A percentile compares a stretch with the other conserved stretches of the same genome.
Conservation (phyloP, 2,797 vertebrate species). For the Intellagama lesueurii region DNA sequence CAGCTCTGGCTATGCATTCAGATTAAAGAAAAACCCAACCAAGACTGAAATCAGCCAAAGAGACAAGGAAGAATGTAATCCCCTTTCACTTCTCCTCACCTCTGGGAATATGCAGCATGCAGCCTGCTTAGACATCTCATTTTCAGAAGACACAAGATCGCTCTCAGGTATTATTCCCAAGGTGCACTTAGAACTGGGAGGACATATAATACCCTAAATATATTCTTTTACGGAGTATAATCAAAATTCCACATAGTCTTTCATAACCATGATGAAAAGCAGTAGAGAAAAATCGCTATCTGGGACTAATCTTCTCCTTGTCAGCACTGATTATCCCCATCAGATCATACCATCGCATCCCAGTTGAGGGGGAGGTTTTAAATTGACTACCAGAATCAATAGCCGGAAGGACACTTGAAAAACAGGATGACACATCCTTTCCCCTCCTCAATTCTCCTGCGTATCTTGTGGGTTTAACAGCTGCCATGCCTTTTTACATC, state of each 20-base stretch:
- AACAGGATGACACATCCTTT: slow-evolving; percentile 36
- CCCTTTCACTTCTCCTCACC: slow-evolving; percentile 17
- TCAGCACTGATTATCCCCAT: slow-evolving; percentile 42
- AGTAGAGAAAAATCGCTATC: slow-evolving; percentile 23
- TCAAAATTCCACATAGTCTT: slow-evolving; percentile 8
- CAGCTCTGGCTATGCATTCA: neutral
- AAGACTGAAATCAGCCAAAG: slow-evolving; percentile 2
- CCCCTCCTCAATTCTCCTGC: slow-evolving; percentile 29
- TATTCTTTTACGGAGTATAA: slow-evolving; percentile 4
- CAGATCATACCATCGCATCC: neutral
- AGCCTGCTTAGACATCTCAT: neutral
- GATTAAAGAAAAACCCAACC: neutral
- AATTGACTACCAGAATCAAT: slow-evolving; percentile 54
- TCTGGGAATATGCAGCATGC: slow-evolving; percentile 2
- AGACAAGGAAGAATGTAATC: neutral
- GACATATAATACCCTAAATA: slow-evolving; percentile 3
- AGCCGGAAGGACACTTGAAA: slow-evolving; percentile 64
- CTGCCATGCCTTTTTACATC: slow-evolving; percentile 33
- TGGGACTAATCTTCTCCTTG: slow-evolving; percentile 46
- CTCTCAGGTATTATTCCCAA: slow-evolving; percentile 20
- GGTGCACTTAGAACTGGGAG: slow-evolving; percentile 7
- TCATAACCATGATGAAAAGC: slow-evolving; percentile 27
- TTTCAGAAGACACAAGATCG: slow-evolving; percentile 7
- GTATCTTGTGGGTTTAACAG: slow-evolving; percentile 43
- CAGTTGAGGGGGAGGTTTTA: slow-evolving; percentile 47